phyloP scores from a whole-genome alignment of 2,797 vertebrate genomes.

The Anas flavirostris region DNA sequence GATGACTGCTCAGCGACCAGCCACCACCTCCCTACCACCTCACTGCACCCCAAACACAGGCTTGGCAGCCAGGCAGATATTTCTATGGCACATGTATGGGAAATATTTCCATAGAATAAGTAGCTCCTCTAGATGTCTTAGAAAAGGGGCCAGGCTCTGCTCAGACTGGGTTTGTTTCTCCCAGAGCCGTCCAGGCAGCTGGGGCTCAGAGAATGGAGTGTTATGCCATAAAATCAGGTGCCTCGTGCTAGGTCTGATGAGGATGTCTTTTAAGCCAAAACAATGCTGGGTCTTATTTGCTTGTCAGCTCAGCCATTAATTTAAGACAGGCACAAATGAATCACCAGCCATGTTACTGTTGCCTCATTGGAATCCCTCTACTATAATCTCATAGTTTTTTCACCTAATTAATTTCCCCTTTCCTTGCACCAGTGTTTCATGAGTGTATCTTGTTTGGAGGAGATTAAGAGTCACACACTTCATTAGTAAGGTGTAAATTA shows the following conservation, averaged over 20 bases:
- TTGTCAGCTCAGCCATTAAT: conserved; percentile 74
- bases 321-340: conserved; percentile 78
- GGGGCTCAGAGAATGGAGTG: conserved; percentile 8
- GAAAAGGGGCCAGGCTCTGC: background rate
- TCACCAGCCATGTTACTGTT: conserved; percentile 81
- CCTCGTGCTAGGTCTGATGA: background rate
- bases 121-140: background rate
- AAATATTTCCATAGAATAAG: background rate
- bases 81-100: background rate
- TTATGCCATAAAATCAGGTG: conserved; percentile 31
- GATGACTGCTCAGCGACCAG: background rate
- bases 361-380: conserved; percentile 85
- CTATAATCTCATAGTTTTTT: conserved; percentile 91
- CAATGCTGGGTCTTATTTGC: conserved; percentile 71
- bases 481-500: conserved; percentile 94
- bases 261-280: conserved; percentile 66
- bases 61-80: background rate
- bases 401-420: conserved; percentile 93
- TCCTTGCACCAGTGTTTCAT: conserved; percentile 87
- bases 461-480: conserved; percentile 92
- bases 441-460: conserved; percentile 91
- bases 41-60: background rate
- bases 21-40: background rate
- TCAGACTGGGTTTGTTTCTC: background rate
- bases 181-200: background rate